Evolutionary conservation across 2,797 vertebrate species (phyloP), one percentile per base, ranked within the genome.

Genomic region (Poecile montanus): DNA sequence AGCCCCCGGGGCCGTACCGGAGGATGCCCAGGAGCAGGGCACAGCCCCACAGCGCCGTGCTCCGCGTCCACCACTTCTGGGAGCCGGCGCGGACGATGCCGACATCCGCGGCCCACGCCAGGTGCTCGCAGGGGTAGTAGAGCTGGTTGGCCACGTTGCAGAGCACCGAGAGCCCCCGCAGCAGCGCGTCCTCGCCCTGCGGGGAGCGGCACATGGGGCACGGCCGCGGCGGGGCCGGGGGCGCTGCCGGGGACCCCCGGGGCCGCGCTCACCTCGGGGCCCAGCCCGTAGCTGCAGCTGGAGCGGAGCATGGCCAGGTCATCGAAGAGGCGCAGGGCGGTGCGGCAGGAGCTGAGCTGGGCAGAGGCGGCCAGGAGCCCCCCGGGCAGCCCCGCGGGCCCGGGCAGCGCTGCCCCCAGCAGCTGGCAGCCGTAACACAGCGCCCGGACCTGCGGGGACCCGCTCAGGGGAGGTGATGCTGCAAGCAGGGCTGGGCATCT

Each of bases 111-210:
- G 99, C 99, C 99, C 99, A 99, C 17, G 99, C 99, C 0, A 99
- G 6, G 65, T 99, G 99, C 76, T 99, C 99, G 30, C 99, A 99
- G 14, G 99, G 99, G 95, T 99, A 99, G 97, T 99, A 99, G 9
- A 99, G 98, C 97, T 99, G 99, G 97, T 99, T 99, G 0, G 98
- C 98, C 71, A 98, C 16, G 56, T 99, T 99, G 72, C 80, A 98
- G 72, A 99, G 97, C 83, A 99, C 98, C 1, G 98, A 99, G 20
- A 99, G 97, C 89, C 97, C 98, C 42, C 99, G 98, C 51, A 99
- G 92, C 19, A 98, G 91, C 7, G 36, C 2, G 13, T 99, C 99
- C 73, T 99, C 97, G 17, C 98, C 99, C 99, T 99, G 89, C 29
- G 25, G 88, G 51, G 23, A 42, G 66, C 40, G 45, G 83, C 63